These are phyloP conservation scores for Drosophila kurseongensis DNA, from an alignment of 1,140 invertebrate species.

Conservation along the genomic window DNA sequence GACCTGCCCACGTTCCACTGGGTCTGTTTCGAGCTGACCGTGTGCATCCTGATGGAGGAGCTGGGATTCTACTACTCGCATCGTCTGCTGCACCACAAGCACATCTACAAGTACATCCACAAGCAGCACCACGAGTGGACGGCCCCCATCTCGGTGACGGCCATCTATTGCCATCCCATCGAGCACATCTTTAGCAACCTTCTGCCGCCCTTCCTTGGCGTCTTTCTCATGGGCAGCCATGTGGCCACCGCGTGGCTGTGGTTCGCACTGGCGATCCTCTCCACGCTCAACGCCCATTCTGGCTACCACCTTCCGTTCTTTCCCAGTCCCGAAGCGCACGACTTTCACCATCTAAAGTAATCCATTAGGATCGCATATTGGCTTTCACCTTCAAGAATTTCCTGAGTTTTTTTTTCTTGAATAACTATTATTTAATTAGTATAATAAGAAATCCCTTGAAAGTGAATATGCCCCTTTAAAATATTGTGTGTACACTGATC, in stretches of 20 bases:
- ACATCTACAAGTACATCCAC: conserved; percentile 93
- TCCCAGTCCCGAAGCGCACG: conserved; percentile 95
- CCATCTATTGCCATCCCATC: conserved; percentile 94
- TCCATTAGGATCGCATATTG: conserved; percentile 45
- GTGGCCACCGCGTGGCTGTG: conserved; percentile 93
- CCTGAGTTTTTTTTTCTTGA: too few relatives aligned
- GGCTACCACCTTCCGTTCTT: conserved; percentile 96
- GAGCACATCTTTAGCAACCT: conserved; percentile 95
- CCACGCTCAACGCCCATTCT: conserved; percentile 93
- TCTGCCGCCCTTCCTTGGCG: conserved; percentile 91
- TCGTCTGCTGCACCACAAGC: conserved; percentile 91
- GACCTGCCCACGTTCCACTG: conserved; percentile 93
- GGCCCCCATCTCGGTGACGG: conserved; percentile 92
- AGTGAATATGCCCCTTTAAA: too few relatives aligned
- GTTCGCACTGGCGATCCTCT: conserved; percentile 92
- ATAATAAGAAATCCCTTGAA: too few relatives aligned
- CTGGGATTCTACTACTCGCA: conserved; percentile 95
- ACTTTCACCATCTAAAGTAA: conserved; percentile 95
- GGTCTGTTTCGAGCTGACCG: conserved; percentile 91
- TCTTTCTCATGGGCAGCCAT: conserved; percentile 92
- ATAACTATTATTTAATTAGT: too few relatives aligned
- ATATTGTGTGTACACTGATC: too few relatives aligned
- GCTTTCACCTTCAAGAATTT: too few relatives aligned
- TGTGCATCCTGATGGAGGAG: conserved; percentile 93
- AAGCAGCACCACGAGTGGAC: conserved; percentile 95